Evolutionary conservation across 2,797 vertebrate genomes (phyloP).

Genomic region (Paedocypris micromegethes): DNA sequence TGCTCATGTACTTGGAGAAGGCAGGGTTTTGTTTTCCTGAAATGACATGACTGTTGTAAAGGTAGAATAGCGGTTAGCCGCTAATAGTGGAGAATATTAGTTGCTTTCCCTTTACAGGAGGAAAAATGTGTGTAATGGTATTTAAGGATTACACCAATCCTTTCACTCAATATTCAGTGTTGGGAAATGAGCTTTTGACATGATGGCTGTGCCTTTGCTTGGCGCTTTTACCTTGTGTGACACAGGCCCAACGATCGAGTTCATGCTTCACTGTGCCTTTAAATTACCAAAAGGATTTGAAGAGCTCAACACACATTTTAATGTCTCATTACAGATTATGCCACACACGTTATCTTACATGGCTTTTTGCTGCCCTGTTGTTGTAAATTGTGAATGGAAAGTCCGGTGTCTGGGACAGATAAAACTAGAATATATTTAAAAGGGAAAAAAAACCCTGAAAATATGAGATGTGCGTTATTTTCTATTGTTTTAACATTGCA

Average conservation of each 20-base stretch:
- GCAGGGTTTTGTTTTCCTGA: conserved; percentile 17
- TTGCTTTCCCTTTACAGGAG: conserved; percentile 2
- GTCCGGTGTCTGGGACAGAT: no score
- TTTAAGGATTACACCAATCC: not conserved
- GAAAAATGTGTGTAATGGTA: not conserved
- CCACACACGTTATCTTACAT: not conserved
- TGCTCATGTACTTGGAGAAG: conserved; percentile 10
- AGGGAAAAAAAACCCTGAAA: no score
- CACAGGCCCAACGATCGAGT: not conserved
- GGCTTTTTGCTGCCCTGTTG: no score
- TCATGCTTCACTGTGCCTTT: conserved; percentile 21
- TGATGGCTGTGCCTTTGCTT: not conserved
- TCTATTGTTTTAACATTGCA: no score
- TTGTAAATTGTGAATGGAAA: no score
- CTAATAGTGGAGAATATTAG: conserved; percentile 1
- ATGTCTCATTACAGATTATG: conserved; percentile 15
- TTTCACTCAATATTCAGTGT: not conserved
- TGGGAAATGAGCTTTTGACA: not conserved
- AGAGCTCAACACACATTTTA: conserved; percentile 16
- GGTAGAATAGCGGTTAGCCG: not conserved
- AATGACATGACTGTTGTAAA: not conserved
- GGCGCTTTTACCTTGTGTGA: conserved; percentile 1
- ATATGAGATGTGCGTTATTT: no score
- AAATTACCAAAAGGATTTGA: conserved; percentile 29
- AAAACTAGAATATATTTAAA: no score